Conservation (phyloP, 2,113 vertebrate genomes). For the Micromys minutus region DNA sequence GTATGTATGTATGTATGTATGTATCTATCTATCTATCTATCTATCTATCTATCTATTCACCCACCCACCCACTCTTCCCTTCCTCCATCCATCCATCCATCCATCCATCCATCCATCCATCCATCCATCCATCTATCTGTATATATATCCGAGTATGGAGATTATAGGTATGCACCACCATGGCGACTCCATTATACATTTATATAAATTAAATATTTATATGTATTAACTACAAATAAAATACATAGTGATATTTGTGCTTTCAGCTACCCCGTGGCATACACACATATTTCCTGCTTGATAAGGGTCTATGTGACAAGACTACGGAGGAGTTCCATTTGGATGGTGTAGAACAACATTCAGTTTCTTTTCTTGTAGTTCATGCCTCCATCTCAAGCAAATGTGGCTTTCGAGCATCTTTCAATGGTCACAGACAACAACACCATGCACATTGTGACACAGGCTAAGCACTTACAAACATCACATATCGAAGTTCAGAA, state of each 20-base stretch:
- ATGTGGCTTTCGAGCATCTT: background rate
- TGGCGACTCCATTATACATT: background rate
- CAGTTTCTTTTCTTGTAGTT: background rate
- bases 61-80: no score
- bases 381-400: background rate
- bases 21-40: no score
- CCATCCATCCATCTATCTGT: no score
- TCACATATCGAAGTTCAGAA: background rate
- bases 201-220: background rate
- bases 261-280: background rate
- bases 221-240: background rate
- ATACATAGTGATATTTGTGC: background rate
- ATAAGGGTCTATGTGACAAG: background rate
- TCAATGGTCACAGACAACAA: background rate
- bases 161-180: background rate
- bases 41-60: no score
- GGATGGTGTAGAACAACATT: background rate
- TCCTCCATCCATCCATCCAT: no score
- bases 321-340: background rate
- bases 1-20: background rate
- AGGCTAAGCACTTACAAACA: background rate
- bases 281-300: background rate
- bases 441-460: background rate
- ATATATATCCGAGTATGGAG: background rate
- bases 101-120: no score